Conservation (phyloP, 2,797 vertebrate genomes). For the Aselliscus stoliczkanus region DNA sequence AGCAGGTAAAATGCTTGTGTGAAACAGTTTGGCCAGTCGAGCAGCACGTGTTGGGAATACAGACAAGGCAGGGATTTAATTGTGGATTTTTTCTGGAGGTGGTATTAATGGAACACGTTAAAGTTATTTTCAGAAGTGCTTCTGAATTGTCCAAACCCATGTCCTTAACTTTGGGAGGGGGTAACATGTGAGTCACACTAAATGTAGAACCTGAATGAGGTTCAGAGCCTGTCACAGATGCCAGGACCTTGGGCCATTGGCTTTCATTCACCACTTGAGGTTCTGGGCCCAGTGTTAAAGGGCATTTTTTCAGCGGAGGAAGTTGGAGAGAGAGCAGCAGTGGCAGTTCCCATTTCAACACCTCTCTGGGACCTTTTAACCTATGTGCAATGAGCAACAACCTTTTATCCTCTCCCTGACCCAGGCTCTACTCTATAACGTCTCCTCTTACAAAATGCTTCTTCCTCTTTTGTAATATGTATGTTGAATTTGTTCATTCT, state of each 20-base stretch:
- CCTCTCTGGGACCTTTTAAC: not conserved
- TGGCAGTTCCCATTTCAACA: not conserved
- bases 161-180: constrained; percentile 6
- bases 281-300: not conserved
- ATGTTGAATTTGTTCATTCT: not conserved
- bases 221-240: not conserved
- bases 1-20: not conserved
- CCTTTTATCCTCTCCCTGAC: not conserved
- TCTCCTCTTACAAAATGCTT: not conserved
- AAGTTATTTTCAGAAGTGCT: constrained; percentile 53
- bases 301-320: not conserved
- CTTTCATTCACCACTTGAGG: not conserved
- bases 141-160: constrained; percentile 16
- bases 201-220: not conserved
- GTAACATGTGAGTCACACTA: not conserved
- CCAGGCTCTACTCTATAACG: not conserved
- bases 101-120: not conserved
- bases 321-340: not conserved
- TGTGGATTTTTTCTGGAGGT: not conserved
- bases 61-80: not conserved
- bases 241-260: not conserved
- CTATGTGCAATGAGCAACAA: not conserved
- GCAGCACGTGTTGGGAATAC: not conserved
- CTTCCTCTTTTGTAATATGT: not conserved
- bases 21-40: not conserved